A percentile compares a stretch with the other conserved stretches of the same genome.
Evolutionary conservation across 2,797 vertebrate species (phyloP).

Genomic region (Macrochelys suwanniensis): DNA sequence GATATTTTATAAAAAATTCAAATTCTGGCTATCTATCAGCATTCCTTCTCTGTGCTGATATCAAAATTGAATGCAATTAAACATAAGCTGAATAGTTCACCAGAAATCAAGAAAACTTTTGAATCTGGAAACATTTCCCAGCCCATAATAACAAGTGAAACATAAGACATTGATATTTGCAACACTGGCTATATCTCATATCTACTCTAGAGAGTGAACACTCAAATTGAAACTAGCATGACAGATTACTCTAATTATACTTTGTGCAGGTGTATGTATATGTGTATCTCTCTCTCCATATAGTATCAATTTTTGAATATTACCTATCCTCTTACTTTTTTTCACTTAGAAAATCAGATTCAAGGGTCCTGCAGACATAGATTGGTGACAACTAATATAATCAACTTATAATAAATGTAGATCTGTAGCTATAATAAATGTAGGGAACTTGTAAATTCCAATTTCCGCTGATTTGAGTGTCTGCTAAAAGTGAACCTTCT

Average conservation of each 20-base stretch:
- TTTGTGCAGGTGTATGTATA: background rate
- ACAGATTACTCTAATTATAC: background rate
- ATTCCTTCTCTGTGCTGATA: constrained; percentile 48
- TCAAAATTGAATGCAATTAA: constrained; percentile 57
- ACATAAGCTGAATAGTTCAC: constrained; percentile 31
- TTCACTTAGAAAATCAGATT: background rate
- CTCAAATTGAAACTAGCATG: background rate
- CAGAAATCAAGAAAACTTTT: constrained; percentile 35
- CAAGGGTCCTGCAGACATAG: background rate
- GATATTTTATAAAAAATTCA: constrained; percentile 65
- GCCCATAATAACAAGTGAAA: background rate
- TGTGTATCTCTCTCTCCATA: background rate
- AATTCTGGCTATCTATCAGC: constrained; percentile 55
- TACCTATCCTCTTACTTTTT: background rate
- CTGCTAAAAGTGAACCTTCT: background rate
- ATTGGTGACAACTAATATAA: background rate
- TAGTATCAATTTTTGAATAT: no score
- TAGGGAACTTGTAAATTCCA: background rate
- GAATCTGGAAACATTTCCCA: constrained; percentile 35
- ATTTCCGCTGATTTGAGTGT: background rate
- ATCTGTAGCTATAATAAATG: background rate
- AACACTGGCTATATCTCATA: background rate
- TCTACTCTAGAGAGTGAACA: background rate
- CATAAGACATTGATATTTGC: background rate
- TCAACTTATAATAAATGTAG: background rate